Base-by-base conservation (phyloP, 2,797 vertebrate species). In the Dendrocincla fuliginosa region DNA sequence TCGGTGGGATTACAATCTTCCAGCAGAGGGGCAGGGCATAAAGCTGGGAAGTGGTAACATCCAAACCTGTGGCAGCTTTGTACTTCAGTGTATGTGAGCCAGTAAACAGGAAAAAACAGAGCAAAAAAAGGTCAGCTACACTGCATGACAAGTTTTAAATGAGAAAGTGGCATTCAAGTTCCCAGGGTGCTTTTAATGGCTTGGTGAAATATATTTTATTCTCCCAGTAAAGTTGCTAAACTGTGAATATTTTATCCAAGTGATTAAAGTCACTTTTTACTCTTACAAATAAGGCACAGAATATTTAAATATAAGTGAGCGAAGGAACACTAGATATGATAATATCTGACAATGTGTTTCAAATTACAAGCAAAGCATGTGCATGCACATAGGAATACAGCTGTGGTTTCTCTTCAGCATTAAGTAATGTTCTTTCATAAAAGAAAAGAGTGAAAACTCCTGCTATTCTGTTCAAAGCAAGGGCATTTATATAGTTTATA, bases 391-490 rank as follows among this genome's bases (percentile, higher is more conserved):
- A 91, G 56, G 91, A 91, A 84, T 84, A 88, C 87, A 90, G 88
- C 93, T 95, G 93, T 93, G 81, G 59, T 84, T 91, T 94, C 77
- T 93, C 91, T 93, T 95, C 93, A 87, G 42, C 68, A 41, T 93
- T 94, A 91, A 65, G 85, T 87, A 90, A 87, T 80, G 64, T 70
- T 87, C 94, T 86, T 90, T 90, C 82, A 93, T 91, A 85, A 96
- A 95, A 95, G 80, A 87, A 94, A 92, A 56, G 53, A 93, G 87
- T 35, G 56, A 95, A 89, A 70, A 35, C 77, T 93, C 91, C 94
- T 83, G 94, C 93, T 93, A 95, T 84, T 96, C 87, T 84, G 70
- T 95, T 96, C 95, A 96, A 96, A 96, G 80, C 80, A 84, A 91
- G 78, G 67, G 55, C 73, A 2, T 89, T 95, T 95, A 93, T 93